Conservation (phyloP, 2,797 vertebrate genomes). For the Chaetophractus vellerosus region DNA sequence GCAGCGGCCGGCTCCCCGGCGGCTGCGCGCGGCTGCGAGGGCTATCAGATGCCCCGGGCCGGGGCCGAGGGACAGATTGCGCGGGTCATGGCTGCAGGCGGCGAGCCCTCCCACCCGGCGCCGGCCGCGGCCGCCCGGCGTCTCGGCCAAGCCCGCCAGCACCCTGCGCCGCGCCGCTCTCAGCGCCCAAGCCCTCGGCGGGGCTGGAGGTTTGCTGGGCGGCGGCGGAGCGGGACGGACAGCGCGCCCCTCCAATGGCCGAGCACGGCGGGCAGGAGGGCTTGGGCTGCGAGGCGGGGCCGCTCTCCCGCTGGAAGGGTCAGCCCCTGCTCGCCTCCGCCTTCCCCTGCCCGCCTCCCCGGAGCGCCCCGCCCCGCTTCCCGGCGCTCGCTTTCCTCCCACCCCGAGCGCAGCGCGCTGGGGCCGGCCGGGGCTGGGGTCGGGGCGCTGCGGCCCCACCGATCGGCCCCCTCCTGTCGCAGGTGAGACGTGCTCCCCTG, state of each 20-base stretch:
- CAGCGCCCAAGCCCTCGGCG: background rate
- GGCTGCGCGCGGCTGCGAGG: constrained; percentile 52
- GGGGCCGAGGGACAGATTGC: background rate
- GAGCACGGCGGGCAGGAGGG: background rate
- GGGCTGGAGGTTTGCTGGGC: constrained; percentile 71
- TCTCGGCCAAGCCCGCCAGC: constrained; percentile 58
- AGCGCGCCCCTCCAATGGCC: constrained; percentile 61
- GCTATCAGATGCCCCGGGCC: constrained; percentile 58
- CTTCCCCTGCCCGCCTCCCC: background rate
- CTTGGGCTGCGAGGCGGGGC: constrained; percentile 38
- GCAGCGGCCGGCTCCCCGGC: constrained; percentile 59
- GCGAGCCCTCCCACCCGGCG: constrained; percentile 40
- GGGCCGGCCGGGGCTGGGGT: constrained; percentile 58
- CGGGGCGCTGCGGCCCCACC: background rate
- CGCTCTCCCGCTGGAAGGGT: constrained; percentile 11
- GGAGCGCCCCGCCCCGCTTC: constrained; percentile 6
- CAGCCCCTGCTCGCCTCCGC: constrained; percentile 2
- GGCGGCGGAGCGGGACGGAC: constrained; percentile 70
- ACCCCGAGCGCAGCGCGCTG: background rate
- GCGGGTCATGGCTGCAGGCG: constrained; percentile 76
- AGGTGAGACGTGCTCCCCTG: constrained; percentile 65
- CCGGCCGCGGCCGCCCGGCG: background rate
- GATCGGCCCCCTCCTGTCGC: background rate
- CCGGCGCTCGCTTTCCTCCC: constrained; percentile 56
- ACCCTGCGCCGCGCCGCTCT: constrained; percentile 57